Percentiles rank a stretch among this genome's conserved stretches.
phyloP scores from a whole-genome alignment of 2,888 invertebrate species.

The Melipona beecheii region DNA sequence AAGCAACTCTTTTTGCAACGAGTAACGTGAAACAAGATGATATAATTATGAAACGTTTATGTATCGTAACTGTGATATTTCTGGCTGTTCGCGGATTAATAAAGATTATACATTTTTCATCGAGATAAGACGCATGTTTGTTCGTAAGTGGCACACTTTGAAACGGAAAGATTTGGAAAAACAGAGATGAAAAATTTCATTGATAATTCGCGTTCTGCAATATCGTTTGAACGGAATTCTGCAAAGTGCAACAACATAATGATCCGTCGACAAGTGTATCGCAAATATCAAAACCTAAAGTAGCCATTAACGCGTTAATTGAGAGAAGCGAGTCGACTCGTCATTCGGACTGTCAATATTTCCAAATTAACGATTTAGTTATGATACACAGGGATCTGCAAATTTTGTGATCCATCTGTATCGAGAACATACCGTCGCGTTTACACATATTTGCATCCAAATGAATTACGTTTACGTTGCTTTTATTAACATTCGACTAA shows the following conservation, averaged over 20 bases:
- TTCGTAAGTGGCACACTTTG: too few species aligned
- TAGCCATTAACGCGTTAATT: too few species aligned
- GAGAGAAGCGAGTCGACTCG: background rate
- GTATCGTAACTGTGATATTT: too few species aligned
- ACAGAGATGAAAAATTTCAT: background rate
- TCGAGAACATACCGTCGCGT: too few species aligned
- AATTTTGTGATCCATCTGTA: background rate
- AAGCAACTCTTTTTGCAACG: too few species aligned
- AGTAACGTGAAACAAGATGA: too few species aligned
- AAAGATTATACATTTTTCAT: background rate
- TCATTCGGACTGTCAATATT: background rate
- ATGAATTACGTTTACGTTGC: background rate
- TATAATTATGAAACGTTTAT: too few species aligned
- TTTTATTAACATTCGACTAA: background rate
- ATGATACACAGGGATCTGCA: background rate
- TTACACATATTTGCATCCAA: background rate
- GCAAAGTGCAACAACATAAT: background rate
- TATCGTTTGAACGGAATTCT: background rate
- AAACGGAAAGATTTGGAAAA: background rate
- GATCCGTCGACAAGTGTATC: background rate
- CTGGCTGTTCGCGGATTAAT: background rate
- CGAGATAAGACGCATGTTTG: too few species aligned
- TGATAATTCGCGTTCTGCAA: too few species aligned
- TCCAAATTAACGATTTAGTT: background rate
- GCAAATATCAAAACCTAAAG: background rate